Conservation (phyloP, 2,888 invertebrate species). For the Apotomis betuletana region DNA sequence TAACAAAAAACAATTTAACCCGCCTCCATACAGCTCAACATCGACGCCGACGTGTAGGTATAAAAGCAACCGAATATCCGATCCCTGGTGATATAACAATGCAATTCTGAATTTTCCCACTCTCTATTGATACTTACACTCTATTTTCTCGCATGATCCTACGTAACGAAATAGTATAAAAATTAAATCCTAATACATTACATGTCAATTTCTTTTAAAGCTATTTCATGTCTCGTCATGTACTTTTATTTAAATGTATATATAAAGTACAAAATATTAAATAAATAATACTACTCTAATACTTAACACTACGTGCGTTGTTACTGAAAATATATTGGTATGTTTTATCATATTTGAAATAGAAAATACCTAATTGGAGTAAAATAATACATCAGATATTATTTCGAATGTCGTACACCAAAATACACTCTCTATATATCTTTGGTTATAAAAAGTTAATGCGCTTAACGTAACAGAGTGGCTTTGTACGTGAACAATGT, state of each 20-base stretch:
- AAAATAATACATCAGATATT: not conserved
- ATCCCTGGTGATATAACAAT: too few species aligned
- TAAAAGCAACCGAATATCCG: too few species aligned
- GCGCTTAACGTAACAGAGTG: too few species aligned
- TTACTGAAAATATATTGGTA: constrained; percentile 30
- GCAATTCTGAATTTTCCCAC: too few species aligned
- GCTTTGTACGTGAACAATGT: too few species aligned
- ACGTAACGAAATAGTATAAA: constrained; percentile 23
- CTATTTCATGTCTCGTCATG: constrained; percentile 37
- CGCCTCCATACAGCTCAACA: too few species aligned
- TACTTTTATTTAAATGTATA: constrained; percentile 36
- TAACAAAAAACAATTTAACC: too few species aligned
- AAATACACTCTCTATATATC: not conserved
- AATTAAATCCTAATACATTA: constrained; percentile 28
- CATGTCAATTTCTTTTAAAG: constrained; percentile 33
- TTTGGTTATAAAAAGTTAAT: too few species aligned
- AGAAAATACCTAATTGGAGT: not conserved
- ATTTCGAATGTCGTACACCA: not conserved
- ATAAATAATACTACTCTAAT: constrained; percentile 38
- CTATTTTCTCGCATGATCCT: not conserved
- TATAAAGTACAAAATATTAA: constrained; percentile 36
- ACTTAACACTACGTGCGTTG: constrained; percentile 30
- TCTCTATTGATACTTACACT: not conserved
- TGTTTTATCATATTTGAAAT: constrained; percentile 16
- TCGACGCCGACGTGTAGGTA: too few species aligned